A percentile compares a stretch with the other conserved stretches of the same genome.
These are phyloP conservation scores for Cryptomyrus ogoouensis DNA, from an alignment of 2,113 vertebrate genomes.

Conservation along the genomic window DNA sequence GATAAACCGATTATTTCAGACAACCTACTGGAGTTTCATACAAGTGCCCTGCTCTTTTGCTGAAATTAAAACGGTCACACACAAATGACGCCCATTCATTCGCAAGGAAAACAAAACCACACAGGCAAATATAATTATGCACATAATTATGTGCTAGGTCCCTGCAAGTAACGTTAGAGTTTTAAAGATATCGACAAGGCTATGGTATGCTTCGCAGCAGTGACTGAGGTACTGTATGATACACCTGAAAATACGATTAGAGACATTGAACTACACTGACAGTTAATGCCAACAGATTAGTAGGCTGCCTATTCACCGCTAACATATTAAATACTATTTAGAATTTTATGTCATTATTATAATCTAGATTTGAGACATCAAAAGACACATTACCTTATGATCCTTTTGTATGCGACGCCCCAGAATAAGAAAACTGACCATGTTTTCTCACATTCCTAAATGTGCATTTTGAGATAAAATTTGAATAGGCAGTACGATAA, in stretches of 20 bases:
- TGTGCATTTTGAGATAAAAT: too few species aligned
- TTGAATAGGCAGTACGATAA: neutral
- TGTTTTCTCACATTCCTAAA: neutral
- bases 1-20: neutral
- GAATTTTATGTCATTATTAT: neutral
- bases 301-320: neutral
- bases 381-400: neutral
- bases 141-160: neutral
- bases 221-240: neutral
- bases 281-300: neutral
- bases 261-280: neutral
- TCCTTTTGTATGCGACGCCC: neutral
- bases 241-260: neutral
- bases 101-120: neutral
- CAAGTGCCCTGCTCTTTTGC: neutral
- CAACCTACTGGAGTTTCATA: neutral
- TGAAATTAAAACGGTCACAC: neutral
- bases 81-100: neutral
- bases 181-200: neutral
- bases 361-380: neutral
- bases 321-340: neutral
- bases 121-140: neutral
- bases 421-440: neutral
- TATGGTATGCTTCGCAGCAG: neutral
- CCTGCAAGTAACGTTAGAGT: neutral